These are phyloP conservation scores for Piscicola geometra DNA, from an alignment of 2,888 invertebrate genomes.

Conservation along the genomic window DNA sequence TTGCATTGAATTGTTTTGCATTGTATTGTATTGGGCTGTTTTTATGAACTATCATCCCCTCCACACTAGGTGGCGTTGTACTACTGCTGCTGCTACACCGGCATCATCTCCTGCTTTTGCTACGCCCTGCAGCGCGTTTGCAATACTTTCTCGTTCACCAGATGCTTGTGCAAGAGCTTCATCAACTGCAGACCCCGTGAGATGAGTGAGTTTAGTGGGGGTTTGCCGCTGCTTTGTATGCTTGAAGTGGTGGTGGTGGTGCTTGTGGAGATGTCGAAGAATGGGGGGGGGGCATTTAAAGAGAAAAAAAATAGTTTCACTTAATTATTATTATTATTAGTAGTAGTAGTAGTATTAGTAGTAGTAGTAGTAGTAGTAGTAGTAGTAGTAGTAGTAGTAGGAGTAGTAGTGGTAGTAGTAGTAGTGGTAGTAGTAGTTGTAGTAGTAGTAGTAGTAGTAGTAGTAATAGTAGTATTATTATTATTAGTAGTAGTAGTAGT, in stretches of 20 bases:
- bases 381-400: neutral
- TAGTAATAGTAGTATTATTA: slow-evolving; percentile 18
- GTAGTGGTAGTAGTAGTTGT: slow-evolving; percentile 17
- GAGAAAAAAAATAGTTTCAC: too few species aligned
- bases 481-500: slow-evolving; percentile 17
- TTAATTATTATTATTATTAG: too few species aligned
- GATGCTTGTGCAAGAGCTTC: neutral
- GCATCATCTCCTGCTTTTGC: neutral
- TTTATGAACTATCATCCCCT: too few species aligned
- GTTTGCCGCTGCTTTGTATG: neutral
- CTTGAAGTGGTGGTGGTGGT: neutral
- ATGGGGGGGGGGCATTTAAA: too few species aligned
- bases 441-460: slow-evolving; percentile 24
- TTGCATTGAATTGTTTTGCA: slow-evolving; percentile 22
- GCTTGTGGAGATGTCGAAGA: too few species aligned
- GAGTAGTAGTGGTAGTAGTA: slow-evolving; percentile 16
- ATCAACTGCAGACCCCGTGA: slow-evolving; percentile 17
- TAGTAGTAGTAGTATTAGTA: slow-evolving; percentile 22
- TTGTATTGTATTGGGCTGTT: slow-evolving; percentile 8
- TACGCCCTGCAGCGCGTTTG: neutral
- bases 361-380: slow-evolving; percentile 22
- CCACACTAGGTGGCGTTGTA: neutral
- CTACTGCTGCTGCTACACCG: neutral
- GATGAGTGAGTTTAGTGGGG: neutral
- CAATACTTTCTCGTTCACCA: slow-evolving; percentile 5